Evolutionary conservation across 1,140 invertebrate genomes (phyloP).

Genomic region (Atta texana): DNA sequence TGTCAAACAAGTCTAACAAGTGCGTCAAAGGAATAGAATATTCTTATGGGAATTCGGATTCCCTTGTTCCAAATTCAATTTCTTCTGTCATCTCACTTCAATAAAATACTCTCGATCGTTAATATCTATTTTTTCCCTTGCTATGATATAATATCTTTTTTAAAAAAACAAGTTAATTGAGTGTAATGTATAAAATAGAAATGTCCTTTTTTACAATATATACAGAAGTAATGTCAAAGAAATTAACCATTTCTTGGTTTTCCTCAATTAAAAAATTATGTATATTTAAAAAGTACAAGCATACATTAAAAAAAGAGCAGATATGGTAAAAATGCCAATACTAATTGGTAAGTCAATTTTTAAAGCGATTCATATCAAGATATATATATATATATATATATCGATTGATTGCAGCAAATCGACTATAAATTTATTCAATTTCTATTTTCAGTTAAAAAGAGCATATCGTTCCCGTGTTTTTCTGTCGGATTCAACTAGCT

Average conservation of each 20-base stretch:
- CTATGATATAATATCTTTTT: neutral
- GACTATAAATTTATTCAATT: neutral
- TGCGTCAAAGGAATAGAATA: neutral
- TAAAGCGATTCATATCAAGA: neutral
- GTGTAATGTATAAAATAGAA: no score
- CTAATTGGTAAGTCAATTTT: slow-evolving; percentile 12
- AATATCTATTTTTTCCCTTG: neutral
- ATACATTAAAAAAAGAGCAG: neutral
- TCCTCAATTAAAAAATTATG: neutral
- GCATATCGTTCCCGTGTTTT: neutral
- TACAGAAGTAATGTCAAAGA: neutral
- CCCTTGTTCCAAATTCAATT: slow-evolving; percentile 23
- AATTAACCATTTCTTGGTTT: neutral
- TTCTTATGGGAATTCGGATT: slow-evolving; percentile 2
- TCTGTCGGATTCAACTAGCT: neutral
- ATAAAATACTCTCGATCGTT: neutral
- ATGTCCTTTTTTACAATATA: no score
- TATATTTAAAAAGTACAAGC: neutral
- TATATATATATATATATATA: no score
- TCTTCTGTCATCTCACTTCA: slow-evolving; percentile 12
- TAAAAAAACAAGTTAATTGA: no score
- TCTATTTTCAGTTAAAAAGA: neutral
- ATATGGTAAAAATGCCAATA: neutral
- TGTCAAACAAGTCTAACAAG: neutral
- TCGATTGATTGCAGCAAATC: neutral